Base-by-base conservation (phyloP, 1,140 invertebrate species). In the Idris sp. region DNA sequence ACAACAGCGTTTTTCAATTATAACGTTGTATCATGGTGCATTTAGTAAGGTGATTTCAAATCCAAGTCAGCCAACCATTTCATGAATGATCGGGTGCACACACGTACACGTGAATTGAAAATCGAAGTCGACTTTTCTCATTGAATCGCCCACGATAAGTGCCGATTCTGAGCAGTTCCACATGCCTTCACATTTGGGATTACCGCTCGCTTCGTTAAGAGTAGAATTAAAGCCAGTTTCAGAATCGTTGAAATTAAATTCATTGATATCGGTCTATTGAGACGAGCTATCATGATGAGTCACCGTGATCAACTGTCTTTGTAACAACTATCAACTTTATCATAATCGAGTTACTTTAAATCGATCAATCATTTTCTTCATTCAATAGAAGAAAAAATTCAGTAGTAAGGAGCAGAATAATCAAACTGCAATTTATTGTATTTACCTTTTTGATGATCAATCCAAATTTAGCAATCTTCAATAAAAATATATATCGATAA, bases 31-130 rank as follows among this genome's bases (percentile, higher is more conserved):
- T 62, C 36, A 53, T 28, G 22, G 36, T 18, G 28, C 36, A 53
- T 30, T 43, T 43, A 58, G 40, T 48, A 48, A 58, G 40, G 26
- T 44, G 41, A 22, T 46, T 59, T 36, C 41, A 41, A 38, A 46
- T 58, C 41, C 35, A 54, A 48, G 54, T 74, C 62, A 49, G 36
- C 40, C 38, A 61, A 68, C 67, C 69, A 64, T 75, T 51, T 40
- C 43, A 48, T 40, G 44, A 49, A 22, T 53, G 30, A 4, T 18
- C 18, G 35, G 35, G 14, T 38, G 22, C n/a, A n/a, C 19, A 28
- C 33, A 49, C 28, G 26, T 64, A 43, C 59, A 19, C 48, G 46
- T 28, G 46, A 19, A 25, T 62, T 48, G 59, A 64, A 64, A 64
- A 64, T 64, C 59, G 59, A 64, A 64, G 30, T 19, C 10, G 28